Evolutionary conservation across 2,797 vertebrate genomes (phyloP), one percentile per base, ranked within the genome.

Genomic region (Echeneis naucrates): DNA sequence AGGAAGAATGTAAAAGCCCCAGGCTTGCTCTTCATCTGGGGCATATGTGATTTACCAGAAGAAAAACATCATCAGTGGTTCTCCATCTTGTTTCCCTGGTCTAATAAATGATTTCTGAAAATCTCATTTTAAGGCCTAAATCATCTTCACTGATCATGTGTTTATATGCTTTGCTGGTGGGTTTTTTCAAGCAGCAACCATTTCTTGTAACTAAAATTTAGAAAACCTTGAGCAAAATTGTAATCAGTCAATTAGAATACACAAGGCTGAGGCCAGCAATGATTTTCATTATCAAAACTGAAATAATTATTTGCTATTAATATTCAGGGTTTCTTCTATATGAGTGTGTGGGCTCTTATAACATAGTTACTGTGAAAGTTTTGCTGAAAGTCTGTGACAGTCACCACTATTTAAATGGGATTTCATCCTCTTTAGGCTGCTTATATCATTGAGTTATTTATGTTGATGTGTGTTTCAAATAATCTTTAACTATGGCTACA

Each of bases 331-430:
- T 35, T 66, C 63, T 53, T 47, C 50, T 26, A 8, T 16, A 8
- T 26, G n/a, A 33, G 11, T 32, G 38, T 16, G 35, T 60, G 40
- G 61, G 72, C 58, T 17, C 3, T 60, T 55, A 44, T 54, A 6
- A 44, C 30, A 24, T 23, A 33, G n/a, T 1, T 7, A 32, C 48
- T 55, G 27, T 58, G 32, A 4, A 5, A 9, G 65, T 47, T 60
- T 56, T 50, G 3, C 24, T 70, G n/a, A 47, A 17, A 10, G 56
- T 13, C 1, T 35, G 7, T 13, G 35, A 40, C 11, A 11, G 27
- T 62, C 11, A 32, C 5, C 19, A 38, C 8, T 33, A 32, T 53
- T 21, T 44, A n/a, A 11, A 11, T 42, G 33, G 27, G 40, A 54
- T 23, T 50, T 54, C 1, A 37, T 19, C 33, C 17, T 63, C 21